Percentiles rank a stretch among this genome's conserved stretches.
Conservation (phyloP, 2,888 invertebrate genomes). For the Exephanes ischioxanthus region DNA sequence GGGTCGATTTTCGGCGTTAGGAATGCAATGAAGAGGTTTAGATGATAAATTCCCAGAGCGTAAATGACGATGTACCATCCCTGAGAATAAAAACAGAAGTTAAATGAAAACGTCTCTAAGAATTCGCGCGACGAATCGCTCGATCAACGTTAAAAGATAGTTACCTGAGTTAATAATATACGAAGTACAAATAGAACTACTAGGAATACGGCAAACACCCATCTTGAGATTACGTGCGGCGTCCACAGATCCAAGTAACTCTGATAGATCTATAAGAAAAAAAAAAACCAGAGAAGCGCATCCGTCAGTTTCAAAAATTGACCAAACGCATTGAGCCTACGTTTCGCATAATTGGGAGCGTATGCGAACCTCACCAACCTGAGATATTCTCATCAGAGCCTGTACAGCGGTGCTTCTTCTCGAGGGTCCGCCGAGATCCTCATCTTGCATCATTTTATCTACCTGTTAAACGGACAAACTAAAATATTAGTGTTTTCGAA, state of each 20-base stretch:
- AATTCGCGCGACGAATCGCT: constrained; percentile 42
- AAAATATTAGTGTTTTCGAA: background rate
- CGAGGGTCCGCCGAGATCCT: constrained; percentile 88
- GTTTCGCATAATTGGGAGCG: constrained; percentile 23
- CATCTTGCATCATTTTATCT: constrained; percentile 89
- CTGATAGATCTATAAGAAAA: constrained; percentile 89
- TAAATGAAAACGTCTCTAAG: background rate
- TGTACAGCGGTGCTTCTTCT: constrained; percentile 89
- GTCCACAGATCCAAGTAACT: constrained; percentile 94
- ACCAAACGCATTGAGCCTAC: background rate
- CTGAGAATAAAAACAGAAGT: constrained; percentile 86
- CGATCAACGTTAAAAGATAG: constrained; percentile 49
- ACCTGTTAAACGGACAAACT: constrained; percentile 57
- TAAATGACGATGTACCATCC: constrained; percentile 99
- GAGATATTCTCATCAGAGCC: constrained; percentile 89
- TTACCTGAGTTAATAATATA: constrained; percentile 93
- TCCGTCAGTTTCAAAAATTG: constrained; percentile 24
- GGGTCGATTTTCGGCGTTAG: constrained; percentile 99
- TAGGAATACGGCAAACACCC: constrained; percentile 91
- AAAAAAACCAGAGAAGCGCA: constrained; percentile 7
- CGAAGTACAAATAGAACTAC: constrained; percentile 92
- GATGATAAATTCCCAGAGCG: constrained; percentile 99
- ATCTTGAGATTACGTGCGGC: constrained; percentile 92
- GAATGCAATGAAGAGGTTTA: constrained; percentile 99
- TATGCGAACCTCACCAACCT: constrained; percentile 84